These are phyloP conservation scores for Triops cancriformis DNA, from an alignment of 1,140 invertebrate genomes.

Conservation along the genomic window DNA sequence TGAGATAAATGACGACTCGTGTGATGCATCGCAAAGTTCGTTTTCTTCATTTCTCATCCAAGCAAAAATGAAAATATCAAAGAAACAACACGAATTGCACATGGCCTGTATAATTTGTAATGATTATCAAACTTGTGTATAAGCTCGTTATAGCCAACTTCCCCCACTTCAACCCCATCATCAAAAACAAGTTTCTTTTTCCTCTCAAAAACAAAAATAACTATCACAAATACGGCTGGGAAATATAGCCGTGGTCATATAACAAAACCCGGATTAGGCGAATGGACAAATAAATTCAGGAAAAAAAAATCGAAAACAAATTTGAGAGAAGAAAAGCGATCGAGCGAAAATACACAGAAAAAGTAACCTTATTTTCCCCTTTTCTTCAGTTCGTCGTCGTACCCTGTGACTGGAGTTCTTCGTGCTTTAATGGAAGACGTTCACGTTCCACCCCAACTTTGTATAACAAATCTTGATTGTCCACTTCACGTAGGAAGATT, in stretches of 20 bases:
- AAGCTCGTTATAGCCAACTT: slow-evolving; percentile 9
- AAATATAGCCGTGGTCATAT: slow-evolving; percentile 10
- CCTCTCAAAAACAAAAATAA: neutral
- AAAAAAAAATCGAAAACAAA: neutral
- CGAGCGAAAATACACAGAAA: neutral
- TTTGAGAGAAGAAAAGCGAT: neutral
- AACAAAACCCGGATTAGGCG: slow-evolving; percentile 7
- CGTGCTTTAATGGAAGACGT: slow-evolving; percentile 3
- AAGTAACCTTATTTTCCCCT: neutral
- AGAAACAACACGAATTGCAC: neutral
- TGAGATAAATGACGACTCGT: neutral
- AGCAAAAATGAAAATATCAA: neutral
- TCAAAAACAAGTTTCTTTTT: slow-evolving; percentile 8
- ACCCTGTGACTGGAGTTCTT: slow-evolving; percentile 8
- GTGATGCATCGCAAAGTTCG: neutral
- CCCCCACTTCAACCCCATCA: neutral
- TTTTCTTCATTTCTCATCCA: neutral
- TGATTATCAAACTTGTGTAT: slow-evolving; percentile 10
- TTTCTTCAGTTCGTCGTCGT: neutral
- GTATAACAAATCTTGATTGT: neutral
- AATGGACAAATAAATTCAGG: slow-evolving; percentile 6
- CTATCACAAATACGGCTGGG: slow-evolving; percentile 12
- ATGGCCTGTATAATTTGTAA: slow-evolving; percentile 14
- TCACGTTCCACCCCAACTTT: neutral
- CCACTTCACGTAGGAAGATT: neutral